Conservation (phyloP, 1,140 invertebrate species). For the Neotoxoptera formosana region DNA sequence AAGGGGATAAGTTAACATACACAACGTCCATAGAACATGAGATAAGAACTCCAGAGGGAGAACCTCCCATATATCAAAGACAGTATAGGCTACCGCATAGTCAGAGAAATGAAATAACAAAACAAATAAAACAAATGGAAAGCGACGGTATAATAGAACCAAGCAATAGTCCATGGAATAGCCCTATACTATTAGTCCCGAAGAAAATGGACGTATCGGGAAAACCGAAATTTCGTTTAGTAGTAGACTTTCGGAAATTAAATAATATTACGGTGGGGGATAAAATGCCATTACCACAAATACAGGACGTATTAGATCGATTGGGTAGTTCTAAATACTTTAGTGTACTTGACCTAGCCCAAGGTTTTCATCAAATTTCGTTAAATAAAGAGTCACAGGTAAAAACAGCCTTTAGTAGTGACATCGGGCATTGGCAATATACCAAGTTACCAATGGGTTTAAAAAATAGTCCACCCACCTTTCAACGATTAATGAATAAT, state of each 20-base stretch:
- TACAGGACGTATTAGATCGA: slow-evolving; percentile 65
- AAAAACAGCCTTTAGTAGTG: slow-evolving; percentile 66
- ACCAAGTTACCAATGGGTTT: slow-evolving; percentile 65
- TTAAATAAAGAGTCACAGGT: slow-evolving; percentile 62
- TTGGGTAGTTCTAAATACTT: slow-evolving; percentile 64
- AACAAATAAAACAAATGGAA: slow-evolving; percentile 61
- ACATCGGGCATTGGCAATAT: slow-evolving; percentile 64
- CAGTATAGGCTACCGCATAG: slow-evolving; percentile 63
- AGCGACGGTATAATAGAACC: slow-evolving; percentile 56
- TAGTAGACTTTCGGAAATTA: slow-evolving; percentile 61
- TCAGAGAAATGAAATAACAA: slow-evolving; percentile 63
- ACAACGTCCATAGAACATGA: too few relatives aligned
- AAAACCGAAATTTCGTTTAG: slow-evolving; percentile 60
- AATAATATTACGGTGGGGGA: slow-evolving; percentile 62
- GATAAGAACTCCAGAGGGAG: too few relatives aligned
- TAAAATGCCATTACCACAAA: slow-evolving; percentile 66
- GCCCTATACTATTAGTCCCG: slow-evolving; percentile 59
- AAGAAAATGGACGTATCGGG: slow-evolving; percentile 61
- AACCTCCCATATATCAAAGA: slow-evolving; percentile 61
- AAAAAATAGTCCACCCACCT: slow-evolving; percentile 64
- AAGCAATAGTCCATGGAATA: slow-evolving; percentile 58
- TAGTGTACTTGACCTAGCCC: slow-evolving; percentile 65
- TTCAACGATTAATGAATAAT: slow-evolving; percentile 64
- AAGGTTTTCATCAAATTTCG: slow-evolving; percentile 67
- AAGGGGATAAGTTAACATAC: too few relatives aligned